phyloP scores from a whole-genome alignment of 1,140 invertebrate species.

The Brachionus koreanus region DNA sequence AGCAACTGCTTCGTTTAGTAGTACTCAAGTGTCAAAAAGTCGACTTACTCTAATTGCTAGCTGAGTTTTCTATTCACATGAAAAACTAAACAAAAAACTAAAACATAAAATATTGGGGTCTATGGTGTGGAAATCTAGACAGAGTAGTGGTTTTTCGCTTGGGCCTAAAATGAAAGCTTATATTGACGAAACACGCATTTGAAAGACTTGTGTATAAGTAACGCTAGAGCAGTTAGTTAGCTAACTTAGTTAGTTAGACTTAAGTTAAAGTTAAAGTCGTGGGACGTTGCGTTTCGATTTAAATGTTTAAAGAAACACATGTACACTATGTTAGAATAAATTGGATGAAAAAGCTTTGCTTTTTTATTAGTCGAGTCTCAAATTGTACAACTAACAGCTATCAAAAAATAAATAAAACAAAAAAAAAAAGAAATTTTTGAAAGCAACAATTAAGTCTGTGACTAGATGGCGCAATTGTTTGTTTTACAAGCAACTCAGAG shows the following conservation, averaged over 20 bases:
- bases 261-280: neutral
- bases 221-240: neutral
- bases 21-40: neutral
- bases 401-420: neutral
- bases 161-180: neutral
- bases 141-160: neutral
- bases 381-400: neutral
- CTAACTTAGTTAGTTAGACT: neutral
- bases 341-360: neutral
- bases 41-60: neutral
- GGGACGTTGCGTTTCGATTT: neutral
- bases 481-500: neutral
- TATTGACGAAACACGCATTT: neutral
- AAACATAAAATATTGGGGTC: neutral
- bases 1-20: neutral
- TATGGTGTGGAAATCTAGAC: neutral
- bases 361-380: neutral
- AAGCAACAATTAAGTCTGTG: neutral
- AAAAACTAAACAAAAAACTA: constrained; percentile 9
- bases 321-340: neutral
- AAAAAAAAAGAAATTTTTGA: neutral
- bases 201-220: neutral
- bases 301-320: neutral
- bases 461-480: neutral
- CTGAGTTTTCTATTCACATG: neutral